Conservation (phyloP, 2,113 vertebrate genomes). For the Hydrochoerus hydrochaeris region DNA sequence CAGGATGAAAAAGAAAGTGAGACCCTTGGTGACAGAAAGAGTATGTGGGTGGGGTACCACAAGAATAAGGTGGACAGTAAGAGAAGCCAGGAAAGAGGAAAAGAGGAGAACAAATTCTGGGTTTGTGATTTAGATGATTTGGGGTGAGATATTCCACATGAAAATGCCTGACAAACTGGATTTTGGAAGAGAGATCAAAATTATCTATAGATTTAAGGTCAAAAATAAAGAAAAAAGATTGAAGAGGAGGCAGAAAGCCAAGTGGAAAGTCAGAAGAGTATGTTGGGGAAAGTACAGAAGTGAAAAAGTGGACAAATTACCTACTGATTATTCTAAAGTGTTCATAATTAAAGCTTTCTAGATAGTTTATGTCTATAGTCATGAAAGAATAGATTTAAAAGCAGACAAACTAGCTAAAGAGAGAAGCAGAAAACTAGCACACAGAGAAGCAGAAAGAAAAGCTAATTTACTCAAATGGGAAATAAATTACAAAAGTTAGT, state of each 20-base stretch:
- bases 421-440: too few species aligned
- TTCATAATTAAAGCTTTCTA: background rate
- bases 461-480: background rate
- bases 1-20: background rate
- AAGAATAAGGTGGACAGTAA: background rate
- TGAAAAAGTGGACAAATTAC: background rate
- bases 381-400: background rate
- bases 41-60: accelerated
- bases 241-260: background rate
- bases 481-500: background rate
- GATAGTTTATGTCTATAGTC: accelerated
- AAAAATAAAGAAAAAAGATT: background rate
- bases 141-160: background rate
- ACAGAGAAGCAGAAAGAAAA: background rate
- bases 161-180: background rate
- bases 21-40: background rate
- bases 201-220: background rate
- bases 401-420: background rate
- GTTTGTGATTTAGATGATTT: background rate
- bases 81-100: background rate
- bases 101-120: background rate
- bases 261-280: background rate
- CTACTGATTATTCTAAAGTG: background rate
- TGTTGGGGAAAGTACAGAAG: background rate
- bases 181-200: background rate